Evolutionary conservation across 2,113 vertebrate species (phyloP).

Genomic region (Nothobranchius furzeri): DNA sequence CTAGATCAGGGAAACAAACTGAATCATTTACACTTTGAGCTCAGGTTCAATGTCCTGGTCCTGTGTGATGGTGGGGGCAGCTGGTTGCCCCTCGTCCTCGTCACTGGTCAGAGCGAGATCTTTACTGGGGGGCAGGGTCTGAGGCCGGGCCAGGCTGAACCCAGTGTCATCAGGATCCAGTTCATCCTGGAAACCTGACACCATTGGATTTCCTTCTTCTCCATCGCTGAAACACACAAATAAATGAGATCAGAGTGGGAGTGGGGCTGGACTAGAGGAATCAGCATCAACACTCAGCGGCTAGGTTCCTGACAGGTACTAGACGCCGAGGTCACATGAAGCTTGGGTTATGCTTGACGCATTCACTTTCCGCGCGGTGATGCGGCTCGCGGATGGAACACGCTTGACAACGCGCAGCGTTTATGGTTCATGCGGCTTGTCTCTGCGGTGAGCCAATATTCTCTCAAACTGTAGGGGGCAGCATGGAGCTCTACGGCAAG

Average conservation of each 20-base stretch:
- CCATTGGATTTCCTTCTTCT: slow-evolving; percentile 90
- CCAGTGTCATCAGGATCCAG: slow-evolving; percentile 87
- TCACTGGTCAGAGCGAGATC: slow-evolving; percentile 85
- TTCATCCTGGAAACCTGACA: slow-evolving; percentile 91
- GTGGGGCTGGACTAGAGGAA: not conserved
- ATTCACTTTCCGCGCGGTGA: no score
- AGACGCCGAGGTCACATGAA: no score
- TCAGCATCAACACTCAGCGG: no score
- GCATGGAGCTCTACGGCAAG: no score
- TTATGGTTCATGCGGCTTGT: no score
- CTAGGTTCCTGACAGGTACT: no score
- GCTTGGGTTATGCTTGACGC: no score
- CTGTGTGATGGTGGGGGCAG: slow-evolving; percentile 25
- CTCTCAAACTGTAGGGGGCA: no score
- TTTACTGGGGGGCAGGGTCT: slow-evolving; percentile 74
- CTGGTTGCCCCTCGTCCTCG: slow-evolving; percentile 77
- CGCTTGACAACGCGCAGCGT: no score
- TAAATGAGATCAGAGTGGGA: not conserved
- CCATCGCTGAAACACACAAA: slow-evolving; percentile 79
- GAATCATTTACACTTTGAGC: slow-evolving; percentile 75
- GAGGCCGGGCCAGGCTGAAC: slow-evolving; percentile 47
- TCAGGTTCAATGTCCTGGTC: slow-evolving; percentile 67
- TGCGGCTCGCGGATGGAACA: no score
- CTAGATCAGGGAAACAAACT: not conserved
- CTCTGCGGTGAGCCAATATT: no score